phyloP scores from a whole-genome alignment of 2,797 vertebrate genomes.

The Hemibagrus guttatus region DNA sequence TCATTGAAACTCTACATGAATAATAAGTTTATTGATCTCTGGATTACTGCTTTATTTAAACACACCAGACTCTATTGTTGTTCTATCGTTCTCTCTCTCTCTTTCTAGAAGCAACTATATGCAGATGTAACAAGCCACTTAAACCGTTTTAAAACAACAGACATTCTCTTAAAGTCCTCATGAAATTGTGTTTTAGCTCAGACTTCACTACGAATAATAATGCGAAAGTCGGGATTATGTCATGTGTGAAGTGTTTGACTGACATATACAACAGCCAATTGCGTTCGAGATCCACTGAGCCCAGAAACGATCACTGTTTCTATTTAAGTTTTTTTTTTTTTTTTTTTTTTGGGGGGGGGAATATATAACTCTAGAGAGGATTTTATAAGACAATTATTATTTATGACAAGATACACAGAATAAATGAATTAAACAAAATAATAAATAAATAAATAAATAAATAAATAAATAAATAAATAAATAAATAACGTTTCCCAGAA shows the following conservation, averaged over 20 bases:
- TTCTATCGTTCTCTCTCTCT: not conserved
- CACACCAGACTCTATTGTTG: not conserved
- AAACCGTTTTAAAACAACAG: too few relatives aligned
- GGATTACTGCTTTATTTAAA: not conserved
- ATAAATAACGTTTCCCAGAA: not conserved
- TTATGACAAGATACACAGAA: too few relatives aligned
- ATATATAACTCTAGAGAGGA: not conserved
- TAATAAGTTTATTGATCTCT: not conserved
- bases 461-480: too few relatives aligned
- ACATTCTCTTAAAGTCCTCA: not conserved
- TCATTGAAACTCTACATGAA: not conserved
- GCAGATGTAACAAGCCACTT: not conserved
- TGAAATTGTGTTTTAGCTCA: not conserved
- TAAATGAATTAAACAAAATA: too few relatives aligned
- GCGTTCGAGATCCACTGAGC: too few relatives aligned
- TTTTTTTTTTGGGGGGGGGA: not conserved
- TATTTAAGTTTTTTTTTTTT: too few relatives aligned
- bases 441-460: too few relatives aligned
- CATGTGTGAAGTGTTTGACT: not conserved
- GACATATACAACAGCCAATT: too few relatives aligned
- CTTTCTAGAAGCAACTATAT: not conserved
- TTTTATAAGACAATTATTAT: not conserved
- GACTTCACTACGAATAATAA: too few relatives aligned
- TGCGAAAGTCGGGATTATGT: not conserved
- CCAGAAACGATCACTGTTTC: not conserved